phyloP scores from a whole-genome alignment of 2,113 vertebrate genomes.

The Takifugu flavidus region DNA sequence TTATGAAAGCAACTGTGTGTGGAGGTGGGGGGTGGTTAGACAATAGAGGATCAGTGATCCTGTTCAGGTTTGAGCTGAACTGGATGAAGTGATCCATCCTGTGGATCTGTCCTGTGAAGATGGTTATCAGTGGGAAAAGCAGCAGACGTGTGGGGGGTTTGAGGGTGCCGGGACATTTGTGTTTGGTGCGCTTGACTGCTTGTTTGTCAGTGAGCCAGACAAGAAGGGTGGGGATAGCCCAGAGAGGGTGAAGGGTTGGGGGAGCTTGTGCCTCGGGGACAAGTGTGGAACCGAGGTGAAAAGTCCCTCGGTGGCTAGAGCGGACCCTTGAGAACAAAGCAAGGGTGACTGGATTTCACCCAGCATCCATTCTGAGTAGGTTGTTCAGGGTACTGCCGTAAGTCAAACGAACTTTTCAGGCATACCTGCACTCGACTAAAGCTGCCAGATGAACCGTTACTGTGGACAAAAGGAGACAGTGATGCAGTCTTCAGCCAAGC shows the following conservation, averaged over 20 bases:
- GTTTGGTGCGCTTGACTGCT: conserved; percentile 45
- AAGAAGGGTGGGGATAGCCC: conserved; percentile 12
- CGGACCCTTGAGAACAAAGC: not conserved
- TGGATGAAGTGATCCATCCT: no score
- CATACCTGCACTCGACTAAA: no score
- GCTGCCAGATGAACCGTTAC: no score
- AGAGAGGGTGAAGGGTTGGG: not conserved
- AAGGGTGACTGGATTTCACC: not conserved
- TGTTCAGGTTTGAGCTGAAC: no score
- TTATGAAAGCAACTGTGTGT: no score
- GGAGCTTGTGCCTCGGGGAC: conserved; percentile 1
- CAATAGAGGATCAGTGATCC: no score
- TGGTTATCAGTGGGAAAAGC: not conserved
- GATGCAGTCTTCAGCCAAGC: no score
- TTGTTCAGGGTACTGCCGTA: no score
- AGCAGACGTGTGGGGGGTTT: conserved; percentile 10
- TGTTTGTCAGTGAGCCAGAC: conserved; percentile 35
- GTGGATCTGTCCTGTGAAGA: conserved; percentile 1
- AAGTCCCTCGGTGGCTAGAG: not conserved
- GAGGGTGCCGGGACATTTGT: conserved; percentile 43
- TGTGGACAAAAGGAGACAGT: no score
- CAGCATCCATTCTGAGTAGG: not conserved
- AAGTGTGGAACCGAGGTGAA: not conserved
- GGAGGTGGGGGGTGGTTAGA: no score
- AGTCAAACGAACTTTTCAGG: no score